Percentiles rank a stretch among this genome's conserved stretches.
Conservation (phyloP, 2,113 vertebrate species). For the Tricholaema leucomelas region DNA sequence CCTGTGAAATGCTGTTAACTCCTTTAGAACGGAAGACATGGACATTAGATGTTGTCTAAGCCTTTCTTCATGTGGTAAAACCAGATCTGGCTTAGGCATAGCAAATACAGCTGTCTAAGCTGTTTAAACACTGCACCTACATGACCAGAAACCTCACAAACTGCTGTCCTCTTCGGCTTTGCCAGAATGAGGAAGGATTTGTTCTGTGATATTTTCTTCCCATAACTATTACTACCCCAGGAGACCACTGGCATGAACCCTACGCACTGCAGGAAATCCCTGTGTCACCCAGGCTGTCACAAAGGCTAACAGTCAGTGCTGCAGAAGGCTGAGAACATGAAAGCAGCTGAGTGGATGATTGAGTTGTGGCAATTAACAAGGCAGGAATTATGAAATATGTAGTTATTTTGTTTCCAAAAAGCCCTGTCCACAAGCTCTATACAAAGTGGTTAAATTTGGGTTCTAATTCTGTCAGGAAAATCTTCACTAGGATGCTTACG, state of each 20-base stretch:
- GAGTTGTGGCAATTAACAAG: no score
- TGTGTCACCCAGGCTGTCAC: background rate
- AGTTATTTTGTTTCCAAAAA: no score
- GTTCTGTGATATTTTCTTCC: background rate
- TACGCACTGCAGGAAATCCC: background rate
- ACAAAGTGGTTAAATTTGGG: no score
- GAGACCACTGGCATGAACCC: background rate
- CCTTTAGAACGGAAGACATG: background rate
- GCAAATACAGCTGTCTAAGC: background rate
- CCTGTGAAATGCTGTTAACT: background rate
- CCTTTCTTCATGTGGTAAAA: background rate
- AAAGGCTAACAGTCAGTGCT: background rate
- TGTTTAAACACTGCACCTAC: background rate
- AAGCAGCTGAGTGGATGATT: background rate
- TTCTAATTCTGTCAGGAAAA: no score
- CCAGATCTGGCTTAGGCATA: background rate
- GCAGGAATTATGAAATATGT: no score
- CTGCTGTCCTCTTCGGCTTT: background rate
- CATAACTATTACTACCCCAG: background rate
- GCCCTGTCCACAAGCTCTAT: no score
- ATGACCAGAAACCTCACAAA: background rate
- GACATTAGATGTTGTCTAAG: background rate
- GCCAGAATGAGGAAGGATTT: constrained; percentile 2
- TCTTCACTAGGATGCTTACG: no score
- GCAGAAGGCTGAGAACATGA: background rate